These are phyloP conservation scores for Apodemia mormo DNA, from an alignment of 2,888 invertebrate genomes.

Conservation along the genomic window DNA sequence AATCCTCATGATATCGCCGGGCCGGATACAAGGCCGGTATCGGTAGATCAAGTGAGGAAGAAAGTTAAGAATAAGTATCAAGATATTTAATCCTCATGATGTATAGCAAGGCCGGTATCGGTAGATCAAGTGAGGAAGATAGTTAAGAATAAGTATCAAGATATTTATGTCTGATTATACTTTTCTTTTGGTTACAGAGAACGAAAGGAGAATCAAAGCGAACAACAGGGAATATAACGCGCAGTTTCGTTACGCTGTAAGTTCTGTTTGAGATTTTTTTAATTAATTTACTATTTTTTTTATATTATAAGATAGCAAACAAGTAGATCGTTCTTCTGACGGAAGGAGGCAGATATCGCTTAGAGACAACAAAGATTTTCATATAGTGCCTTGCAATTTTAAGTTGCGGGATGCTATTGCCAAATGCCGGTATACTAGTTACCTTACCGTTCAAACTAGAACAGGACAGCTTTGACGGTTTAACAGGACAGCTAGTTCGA, in stretches of 20 bases:
- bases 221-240: conserved; percentile 98
- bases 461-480: no score
- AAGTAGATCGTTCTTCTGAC: no score
- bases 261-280: conserved; percentile 59
- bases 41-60: background rate
- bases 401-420: no score
- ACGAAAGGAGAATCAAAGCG: conserved; percentile 97
- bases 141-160: background rate
- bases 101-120: background rate
- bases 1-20: no score
- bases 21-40: background rate
- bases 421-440: no score
- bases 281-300: background rate
- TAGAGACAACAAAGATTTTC: no score
- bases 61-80: background rate
- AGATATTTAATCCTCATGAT: conserved; percentile 14
- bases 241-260: conserved; percentile 99
- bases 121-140: background rate
- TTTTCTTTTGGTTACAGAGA: conserved; percentile 88
- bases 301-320: no score
- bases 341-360: background rate
- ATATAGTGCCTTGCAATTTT: no score
- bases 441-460: no score
- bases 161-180: conserved; percentile 30
- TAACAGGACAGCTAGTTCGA: no score